Conservation (phyloP, 64 coral and sea anemone species). For the Stichodactyla mertensii region DNA sequence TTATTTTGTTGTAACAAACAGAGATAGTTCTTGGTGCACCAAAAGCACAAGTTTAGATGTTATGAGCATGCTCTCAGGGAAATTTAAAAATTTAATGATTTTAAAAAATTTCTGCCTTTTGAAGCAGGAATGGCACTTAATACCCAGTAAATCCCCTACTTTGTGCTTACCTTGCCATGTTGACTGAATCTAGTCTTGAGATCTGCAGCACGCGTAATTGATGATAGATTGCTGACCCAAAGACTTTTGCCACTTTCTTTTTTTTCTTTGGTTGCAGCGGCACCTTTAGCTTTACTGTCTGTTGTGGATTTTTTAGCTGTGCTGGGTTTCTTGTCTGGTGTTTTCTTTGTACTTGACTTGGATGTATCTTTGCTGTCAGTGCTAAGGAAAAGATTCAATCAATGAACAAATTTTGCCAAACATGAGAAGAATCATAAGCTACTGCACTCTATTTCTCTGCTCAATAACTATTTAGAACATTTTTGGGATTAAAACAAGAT, state of each 20-base stretch:
- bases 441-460: too few species aligned
- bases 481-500: too few species aligned
- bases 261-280: slow-evolving; percentile 49
- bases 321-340: not conserved
- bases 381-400: not conserved
- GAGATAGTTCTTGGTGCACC: too few species aligned
- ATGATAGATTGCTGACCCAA: slow-evolving; percentile 96
- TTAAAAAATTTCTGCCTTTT: too few species aligned
- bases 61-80: too few species aligned
- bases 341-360: not conserved
- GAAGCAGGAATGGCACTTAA: too few species aligned
- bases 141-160: not conserved
- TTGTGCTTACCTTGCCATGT: slow-evolving; percentile 83
- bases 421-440: too few species aligned
- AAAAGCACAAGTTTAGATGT: too few species aligned
- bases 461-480: too few species aligned
- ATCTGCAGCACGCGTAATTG: slow-evolving; percentile 94
- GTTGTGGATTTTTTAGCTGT: not conserved
- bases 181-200: slow-evolving; percentile 97
- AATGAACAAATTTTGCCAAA: too few species aligned
- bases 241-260: slow-evolving; percentile 95
- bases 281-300: slow-evolving; percentile 39
- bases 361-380: not conserved
- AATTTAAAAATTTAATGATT: too few species aligned
- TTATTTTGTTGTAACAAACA: too few species aligned